Conservation (phyloP, 2,888 invertebrate species). For the Aphidius colemani region DNA sequence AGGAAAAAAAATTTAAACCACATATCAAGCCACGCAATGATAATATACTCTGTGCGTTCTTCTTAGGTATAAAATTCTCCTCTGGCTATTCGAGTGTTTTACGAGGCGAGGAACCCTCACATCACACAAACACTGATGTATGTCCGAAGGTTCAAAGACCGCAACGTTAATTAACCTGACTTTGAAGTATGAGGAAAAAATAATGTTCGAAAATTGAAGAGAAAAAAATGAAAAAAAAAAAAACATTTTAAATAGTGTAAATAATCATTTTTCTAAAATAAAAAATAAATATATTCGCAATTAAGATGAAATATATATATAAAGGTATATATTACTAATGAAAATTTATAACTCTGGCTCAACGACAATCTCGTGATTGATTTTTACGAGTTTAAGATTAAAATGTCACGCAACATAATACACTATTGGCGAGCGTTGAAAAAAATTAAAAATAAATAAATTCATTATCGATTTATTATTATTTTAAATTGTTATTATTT, state of each 20-base stretch:
- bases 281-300: constrained; percentile 15
- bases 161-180: constrained; percentile 30
- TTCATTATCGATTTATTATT: no score
- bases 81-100: constrained; percentile 30
- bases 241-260: background rate
- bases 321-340: constrained; percentile 20
- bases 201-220: constrained; percentile 1
- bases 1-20: constrained; percentile 1
- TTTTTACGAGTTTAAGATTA: constrained; percentile 23
- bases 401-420: constrained; percentile 9
- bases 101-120: constrained; percentile 29
- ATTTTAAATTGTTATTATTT: no score
- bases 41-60: no score
- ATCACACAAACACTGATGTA: constrained; percentile 26
- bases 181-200: constrained; percentile 28
- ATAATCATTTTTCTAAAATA: background rate
- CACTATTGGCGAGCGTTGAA: background rate
- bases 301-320: constrained; percentile 1
- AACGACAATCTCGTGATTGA: constrained; percentile 20
- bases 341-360: constrained; percentile 19
- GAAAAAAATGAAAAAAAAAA: background rate
- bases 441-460: constrained; percentile 7
- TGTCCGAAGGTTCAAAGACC: constrained; percentile 24
- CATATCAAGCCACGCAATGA: no score
- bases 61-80: constrained; percentile 22